phyloP scores from a whole-genome alignment of 1,140 invertebrate species.

The Colletes latitarsis region DNA sequence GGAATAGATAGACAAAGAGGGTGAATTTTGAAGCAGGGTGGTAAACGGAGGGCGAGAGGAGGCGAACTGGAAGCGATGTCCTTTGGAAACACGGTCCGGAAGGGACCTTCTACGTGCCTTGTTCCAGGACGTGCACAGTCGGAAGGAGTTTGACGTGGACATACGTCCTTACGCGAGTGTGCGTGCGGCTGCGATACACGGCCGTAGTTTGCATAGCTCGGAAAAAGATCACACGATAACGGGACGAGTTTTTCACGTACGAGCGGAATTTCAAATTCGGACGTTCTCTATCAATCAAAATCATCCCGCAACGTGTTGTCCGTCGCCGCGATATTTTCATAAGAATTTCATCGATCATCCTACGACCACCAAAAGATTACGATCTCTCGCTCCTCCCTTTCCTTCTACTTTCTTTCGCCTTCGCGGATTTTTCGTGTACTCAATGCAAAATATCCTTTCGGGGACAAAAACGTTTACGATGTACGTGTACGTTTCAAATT shows the following conservation, averaged over 20 bases:
- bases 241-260: neutral
- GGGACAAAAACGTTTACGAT: no score
- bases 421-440: no score
- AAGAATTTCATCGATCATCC: conserved; percentile 62
- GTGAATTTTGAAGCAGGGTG: conserved; percentile 5
- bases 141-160: conserved; percentile 51
- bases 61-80: conserved; percentile 21
- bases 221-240: neutral
- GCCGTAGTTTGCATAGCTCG: conserved; percentile 10
- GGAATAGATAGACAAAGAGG: neutral
- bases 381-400: neutral
- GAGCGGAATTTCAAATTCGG: conserved; percentile 57
- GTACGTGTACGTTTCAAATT: no score
- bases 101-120: conserved; percentile 36
- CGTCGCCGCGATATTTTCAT: conserved; percentile 42
- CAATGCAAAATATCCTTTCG: no score
- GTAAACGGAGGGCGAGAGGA: conserved; percentile 10
- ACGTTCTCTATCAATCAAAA: conserved; percentile 56
- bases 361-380: neutral
- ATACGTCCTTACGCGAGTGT: conserved; percentile 26
- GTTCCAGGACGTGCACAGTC: conserved; percentile 44
- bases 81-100: conserved; percentile 43
- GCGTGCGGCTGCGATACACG: conserved; percentile 10
- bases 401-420: neutral
- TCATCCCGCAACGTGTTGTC: conserved; percentile 1